Conservation (phyloP, 2,888 invertebrate species). For the Drosophila rellima region DNA sequence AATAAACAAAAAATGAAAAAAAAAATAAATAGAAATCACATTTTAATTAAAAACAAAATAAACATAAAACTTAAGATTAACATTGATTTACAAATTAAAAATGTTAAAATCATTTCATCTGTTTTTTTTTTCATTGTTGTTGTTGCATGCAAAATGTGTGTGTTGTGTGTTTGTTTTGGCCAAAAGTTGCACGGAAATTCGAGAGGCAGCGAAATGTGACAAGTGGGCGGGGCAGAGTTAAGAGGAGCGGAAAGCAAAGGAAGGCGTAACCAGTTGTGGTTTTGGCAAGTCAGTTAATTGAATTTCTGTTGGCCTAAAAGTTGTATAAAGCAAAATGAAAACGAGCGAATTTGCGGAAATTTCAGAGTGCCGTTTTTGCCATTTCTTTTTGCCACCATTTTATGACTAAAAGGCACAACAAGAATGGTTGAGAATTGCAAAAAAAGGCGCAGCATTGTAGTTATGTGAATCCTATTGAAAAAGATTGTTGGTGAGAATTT, state of each 20-base stretch:
- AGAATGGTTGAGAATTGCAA: slow-evolving; percentile 12
- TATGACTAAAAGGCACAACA: neutral
- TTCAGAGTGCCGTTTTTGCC: slow-evolving; percentile 19
- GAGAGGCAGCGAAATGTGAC: slow-evolving; percentile 25
- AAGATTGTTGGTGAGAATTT: neutral
- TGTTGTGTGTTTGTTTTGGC: slow-evolving; percentile 14
- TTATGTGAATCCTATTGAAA: neutral
- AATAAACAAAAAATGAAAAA: slow-evolving; percentile 38
- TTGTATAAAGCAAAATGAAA: slow-evolving; percentile 21
- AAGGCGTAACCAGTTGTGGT: slow-evolving; percentile 44
- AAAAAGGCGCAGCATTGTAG: slow-evolving; percentile 2
- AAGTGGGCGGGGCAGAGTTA: neutral
- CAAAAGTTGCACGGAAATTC: slow-evolving; percentile 34
- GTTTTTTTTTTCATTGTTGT: slow-evolving; percentile 46
- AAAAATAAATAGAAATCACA: slow-evolving; percentile 42
- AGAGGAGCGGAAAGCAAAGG: neutral
- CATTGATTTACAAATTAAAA: slow-evolving; percentile 25
- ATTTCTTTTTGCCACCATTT: slow-evolving; percentile 30
- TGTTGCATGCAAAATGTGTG: slow-evolving; percentile 66
- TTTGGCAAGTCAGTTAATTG: slow-evolving; percentile 66
- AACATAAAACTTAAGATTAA: slow-evolving; percentile 29
- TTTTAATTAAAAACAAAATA: slow-evolving; percentile 37
- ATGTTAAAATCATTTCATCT: neutral
- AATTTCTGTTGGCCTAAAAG: slow-evolving; percentile 59
- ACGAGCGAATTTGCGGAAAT: slow-evolving; percentile 31